Percentiles rank a stretch among this genome's conserved stretches.
phyloP scores from a whole-genome alignment of 2,797 vertebrate genomes.

The Hylomyscus alleni region DNA sequence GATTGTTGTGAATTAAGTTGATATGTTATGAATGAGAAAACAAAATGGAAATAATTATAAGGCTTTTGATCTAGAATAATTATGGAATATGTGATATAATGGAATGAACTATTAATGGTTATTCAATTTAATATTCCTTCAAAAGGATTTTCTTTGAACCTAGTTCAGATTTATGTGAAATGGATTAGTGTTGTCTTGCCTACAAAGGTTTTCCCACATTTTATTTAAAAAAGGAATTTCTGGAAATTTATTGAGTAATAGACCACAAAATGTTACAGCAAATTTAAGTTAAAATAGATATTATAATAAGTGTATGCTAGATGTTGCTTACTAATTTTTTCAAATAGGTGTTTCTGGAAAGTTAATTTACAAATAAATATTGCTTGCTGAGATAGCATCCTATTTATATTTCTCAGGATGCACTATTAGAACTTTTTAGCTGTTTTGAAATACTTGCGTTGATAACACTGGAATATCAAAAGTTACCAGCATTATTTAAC shows the following conservation, averaged over 20 bases:
- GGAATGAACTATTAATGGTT: slow-evolving; percentile 52
- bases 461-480: slow-evolving; percentile 30
- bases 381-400: neutral
- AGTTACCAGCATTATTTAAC: slow-evolving; percentile 38
- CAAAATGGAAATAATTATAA: slow-evolving; percentile 22
- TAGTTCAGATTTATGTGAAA: slow-evolving; percentile 67
- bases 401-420: slow-evolving; percentile 55
- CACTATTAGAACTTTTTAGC: slow-evolving; percentile 56
- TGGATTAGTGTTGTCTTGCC: slow-evolving; percentile 67
- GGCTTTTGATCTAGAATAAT: slow-evolving; percentile 15
- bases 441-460: slow-evolving; percentile 33
- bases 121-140: slow-evolving; percentile 65
- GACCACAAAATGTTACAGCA: slow-evolving; percentile 44
- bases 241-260: slow-evolving; percentile 23
- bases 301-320: slow-evolving; percentile 54
- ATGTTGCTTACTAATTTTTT: slow-evolving; percentile 47
- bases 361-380: slow-evolving; percentile 36
- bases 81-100: slow-evolving; percentile 60
- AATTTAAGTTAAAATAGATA: slow-evolving; percentile 68
- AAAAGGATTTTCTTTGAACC: slow-evolving; percentile 50
- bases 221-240: neutral
- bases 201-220: slow-evolving; percentile 56
- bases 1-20: slow-evolving; percentile 60
- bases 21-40: slow-evolving; percentile 43
- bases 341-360: slow-evolving; percentile 61